Percentiles rank a stretch among this genome's conserved stretches.
phyloP scores from a whole-genome alignment of 2,113 vertebrate species.

The Aldabrachelys gigantea region DNA sequence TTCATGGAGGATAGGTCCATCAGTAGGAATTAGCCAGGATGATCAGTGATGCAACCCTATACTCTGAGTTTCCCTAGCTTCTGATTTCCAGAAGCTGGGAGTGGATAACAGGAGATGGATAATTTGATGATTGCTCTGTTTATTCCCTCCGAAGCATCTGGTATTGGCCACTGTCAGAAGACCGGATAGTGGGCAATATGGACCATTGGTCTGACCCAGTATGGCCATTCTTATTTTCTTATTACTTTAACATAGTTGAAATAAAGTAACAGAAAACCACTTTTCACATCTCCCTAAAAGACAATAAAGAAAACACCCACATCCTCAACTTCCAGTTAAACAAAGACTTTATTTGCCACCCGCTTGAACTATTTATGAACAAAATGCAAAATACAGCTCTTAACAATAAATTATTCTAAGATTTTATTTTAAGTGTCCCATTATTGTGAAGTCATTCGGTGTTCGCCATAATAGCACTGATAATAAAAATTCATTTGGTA shows the following conservation, averaged over 20 bases:
- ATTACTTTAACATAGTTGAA: not conserved
- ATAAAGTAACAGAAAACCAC: not conserved
- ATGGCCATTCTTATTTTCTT: not conserved
- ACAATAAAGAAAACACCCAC: constrained; percentile 35
- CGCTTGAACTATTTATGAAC: constrained; percentile 57
- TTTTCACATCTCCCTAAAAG: constrained; percentile 32
- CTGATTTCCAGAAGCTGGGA: not conserved
- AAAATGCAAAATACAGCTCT: constrained; percentile 64
- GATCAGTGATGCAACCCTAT: not conserved
- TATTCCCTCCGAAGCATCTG: not conserved
- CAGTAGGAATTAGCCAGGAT: not conserved
- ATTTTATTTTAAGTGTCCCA: constrained; percentile 77
- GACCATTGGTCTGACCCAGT: not conserved
- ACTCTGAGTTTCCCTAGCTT: not conserved
- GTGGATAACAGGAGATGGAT: not conserved
- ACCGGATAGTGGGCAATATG: not conserved
- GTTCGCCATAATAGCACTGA: constrained; percentile 74
- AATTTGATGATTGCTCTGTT: not conserved
- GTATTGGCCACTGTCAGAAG: not conserved
- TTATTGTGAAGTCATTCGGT: constrained; percentile 73
- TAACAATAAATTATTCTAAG: constrained; percentile 71
- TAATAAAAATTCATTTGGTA: constrained; percentile 81
- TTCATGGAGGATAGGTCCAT: not conserved
- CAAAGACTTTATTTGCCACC: constrained; percentile 24
- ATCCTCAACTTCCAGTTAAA: constrained; percentile 38